Percentiles rank a stretch among this genome's conserved stretches.
These are phyloP conservation scores for Sylvia atricapilla DNA, from an alignment of 2,113 vertebrate species.

Conservation along the genomic window DNA sequence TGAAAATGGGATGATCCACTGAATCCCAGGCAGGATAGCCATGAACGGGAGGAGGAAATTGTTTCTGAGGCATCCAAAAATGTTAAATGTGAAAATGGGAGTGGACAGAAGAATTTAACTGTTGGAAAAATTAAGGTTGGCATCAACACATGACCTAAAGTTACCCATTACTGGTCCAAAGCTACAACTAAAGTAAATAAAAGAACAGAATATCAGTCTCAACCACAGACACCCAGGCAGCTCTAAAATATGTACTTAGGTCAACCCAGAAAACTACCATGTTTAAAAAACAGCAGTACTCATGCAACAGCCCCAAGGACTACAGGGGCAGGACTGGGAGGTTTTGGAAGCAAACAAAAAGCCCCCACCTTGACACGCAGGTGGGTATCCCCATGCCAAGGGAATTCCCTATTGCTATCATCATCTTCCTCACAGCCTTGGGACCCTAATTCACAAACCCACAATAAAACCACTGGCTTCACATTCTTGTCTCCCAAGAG, in stretches of 20 bases:
- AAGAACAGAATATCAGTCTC: not conserved
- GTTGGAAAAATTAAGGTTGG: not conserved
- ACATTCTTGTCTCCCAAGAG: not conserved
- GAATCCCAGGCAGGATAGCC: not conserved
- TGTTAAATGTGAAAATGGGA: not conserved
- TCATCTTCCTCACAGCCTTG: not conserved
- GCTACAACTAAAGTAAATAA: not conserved
- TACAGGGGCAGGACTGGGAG: not conserved
- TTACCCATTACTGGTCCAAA: not conserved
- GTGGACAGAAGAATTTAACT: not conserved
- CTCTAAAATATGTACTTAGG: not conserved
- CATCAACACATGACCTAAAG: not conserved
- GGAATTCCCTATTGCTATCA: not conserved
- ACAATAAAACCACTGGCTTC: not conserved
- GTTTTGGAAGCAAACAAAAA: not conserved
- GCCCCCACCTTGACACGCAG: accelerated
- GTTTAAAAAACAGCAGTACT: not conserved
- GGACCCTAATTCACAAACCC: not conserved
- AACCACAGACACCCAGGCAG: not conserved
- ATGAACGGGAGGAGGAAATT: not conserved
- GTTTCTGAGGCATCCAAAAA: not conserved
- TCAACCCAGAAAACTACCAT: not conserved
- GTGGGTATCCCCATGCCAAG: not conserved
- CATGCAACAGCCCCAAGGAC: not conserved
- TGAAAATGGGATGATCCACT: not conserved